phyloP scores from a whole-genome alignment of 1,140 invertebrate species.

The Drosophila pachea region DNA sequence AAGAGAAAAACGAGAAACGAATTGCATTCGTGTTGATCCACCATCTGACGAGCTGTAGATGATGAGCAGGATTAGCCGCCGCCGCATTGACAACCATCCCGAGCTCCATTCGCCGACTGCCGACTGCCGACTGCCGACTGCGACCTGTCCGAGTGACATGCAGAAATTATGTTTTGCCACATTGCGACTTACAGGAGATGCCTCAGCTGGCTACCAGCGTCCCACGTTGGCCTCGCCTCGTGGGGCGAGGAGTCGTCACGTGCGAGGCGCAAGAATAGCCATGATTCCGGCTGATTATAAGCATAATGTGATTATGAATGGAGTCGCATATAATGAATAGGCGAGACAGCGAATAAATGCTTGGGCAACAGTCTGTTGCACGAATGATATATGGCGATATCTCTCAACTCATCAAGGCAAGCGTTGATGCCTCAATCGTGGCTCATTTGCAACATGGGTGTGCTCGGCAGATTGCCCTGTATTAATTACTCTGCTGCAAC shows the following conservation, averaged over 20 bases:
- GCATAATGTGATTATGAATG: neutral
- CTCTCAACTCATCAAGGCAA: too few relatives aligned
- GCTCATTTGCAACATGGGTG: too few relatives aligned
- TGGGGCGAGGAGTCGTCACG: neutral
- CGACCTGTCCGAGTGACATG: constrained; percentile 62
- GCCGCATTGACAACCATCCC: constrained; percentile 64
- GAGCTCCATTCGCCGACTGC: constrained; percentile 16
- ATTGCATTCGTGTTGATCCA: constrained; percentile 48
- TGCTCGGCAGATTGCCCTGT: too few relatives aligned
- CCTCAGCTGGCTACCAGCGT: constrained; percentile 63
- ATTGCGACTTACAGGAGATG: constrained; percentile 66
- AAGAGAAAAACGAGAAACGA: constrained; percentile 18
- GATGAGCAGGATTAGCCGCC: constrained; percentile 71
- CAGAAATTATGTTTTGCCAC: constrained; percentile 74
- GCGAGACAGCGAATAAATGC: too few relatives aligned
- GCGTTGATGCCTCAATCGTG: too few relatives aligned
- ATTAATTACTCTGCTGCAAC: too few relatives aligned
- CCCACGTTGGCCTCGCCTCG: constrained; percentile 62
- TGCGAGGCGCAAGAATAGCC: neutral
- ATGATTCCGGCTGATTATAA: neutral
- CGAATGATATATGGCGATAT: too few relatives aligned
- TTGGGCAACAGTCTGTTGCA: too few relatives aligned
- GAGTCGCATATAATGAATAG: too few relatives aligned
- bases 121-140: constrained; percentile 22
- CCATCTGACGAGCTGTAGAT: constrained; percentile 60